Conservation (phyloP, 2,797 vertebrate genomes). For the Iguana delicatissima region DNA sequence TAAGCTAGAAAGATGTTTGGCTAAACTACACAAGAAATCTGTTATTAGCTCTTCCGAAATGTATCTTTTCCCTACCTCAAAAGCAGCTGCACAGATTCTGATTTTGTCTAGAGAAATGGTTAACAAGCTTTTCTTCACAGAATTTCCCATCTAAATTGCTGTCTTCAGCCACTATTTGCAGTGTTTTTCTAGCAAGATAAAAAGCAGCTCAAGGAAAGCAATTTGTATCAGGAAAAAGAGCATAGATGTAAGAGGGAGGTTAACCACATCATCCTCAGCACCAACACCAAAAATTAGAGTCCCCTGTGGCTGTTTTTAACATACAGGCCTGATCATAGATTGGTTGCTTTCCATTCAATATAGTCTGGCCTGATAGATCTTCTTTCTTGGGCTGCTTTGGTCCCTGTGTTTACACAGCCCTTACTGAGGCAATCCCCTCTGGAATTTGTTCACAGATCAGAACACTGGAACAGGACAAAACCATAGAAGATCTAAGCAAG, state of each 20-base stretch:
- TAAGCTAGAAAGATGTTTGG: neutral
- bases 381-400: neutral
- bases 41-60: neutral
- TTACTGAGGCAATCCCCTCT: neutral
- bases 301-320: neutral
- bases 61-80: neutral
- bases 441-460: slow-evolving; percentile 81
- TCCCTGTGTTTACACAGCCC: neutral
- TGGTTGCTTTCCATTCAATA: neutral
- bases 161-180: neutral
- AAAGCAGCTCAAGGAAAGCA: too few species aligned
- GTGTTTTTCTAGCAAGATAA: neutral
- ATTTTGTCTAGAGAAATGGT: neutral
- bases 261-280: neutral
- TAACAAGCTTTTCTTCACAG: too few species aligned
- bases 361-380: neutral
- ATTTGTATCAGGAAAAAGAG: neutral
- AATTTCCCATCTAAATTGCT: neutral
- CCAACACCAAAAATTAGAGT: neutral
- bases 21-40: neutral
- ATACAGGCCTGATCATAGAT: neutral
- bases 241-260: neutral
- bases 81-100: neutral
- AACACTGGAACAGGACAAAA: slow-evolving; percentile 88
- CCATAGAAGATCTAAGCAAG: slow-evolving; percentile 85